These are phyloP conservation scores for Dendrocopos noguchii DNA, from an alignment of 2,113 vertebrate species.

Conservation along the genomic window DNA sequence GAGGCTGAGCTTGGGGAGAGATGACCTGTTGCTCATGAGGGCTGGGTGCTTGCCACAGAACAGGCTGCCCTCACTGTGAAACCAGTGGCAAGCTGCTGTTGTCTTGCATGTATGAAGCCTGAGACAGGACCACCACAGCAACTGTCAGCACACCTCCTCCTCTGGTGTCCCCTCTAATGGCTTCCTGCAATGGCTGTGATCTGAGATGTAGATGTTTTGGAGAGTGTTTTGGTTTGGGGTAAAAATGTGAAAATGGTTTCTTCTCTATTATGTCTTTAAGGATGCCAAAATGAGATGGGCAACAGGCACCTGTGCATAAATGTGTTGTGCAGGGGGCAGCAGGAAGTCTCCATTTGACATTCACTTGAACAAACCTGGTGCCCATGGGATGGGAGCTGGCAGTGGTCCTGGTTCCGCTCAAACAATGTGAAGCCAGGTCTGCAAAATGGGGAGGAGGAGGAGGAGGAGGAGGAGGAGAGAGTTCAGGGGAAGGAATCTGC, in stretches of 20 bases:
- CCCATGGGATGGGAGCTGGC: neutral
- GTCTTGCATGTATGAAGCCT: rapidly evolving
- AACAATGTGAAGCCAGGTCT: neutral
- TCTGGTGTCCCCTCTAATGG: rapidly evolving
- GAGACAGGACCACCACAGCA: rapidly evolving
- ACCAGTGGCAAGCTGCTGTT: neutral
- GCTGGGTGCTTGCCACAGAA: neutral
- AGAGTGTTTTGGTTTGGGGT: neutral
- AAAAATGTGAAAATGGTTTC: neutral
- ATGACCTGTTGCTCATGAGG: neutral
- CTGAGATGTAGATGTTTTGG: rapidly evolving
- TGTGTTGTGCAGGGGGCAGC: neutral
- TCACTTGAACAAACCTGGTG: rapidly evolving
- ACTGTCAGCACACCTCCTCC: neutral
- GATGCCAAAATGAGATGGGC: neutral
- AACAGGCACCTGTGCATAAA: neutral
- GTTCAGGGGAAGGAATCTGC: conserved; percentile 46
- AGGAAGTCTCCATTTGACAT: neutral
- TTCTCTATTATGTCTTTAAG: neutral
- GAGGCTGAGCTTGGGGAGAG: neutral
- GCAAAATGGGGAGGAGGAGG: conserved; percentile 4
- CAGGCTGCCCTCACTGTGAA: rapidly evolving
- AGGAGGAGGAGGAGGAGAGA: neutral
- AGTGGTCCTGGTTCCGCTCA: rapidly evolving
- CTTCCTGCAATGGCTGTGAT: neutral